A percentile compares a stretch with the other conserved stretches of the same genome.
Conservation (phyloP, 2,888 invertebrate genomes). For the Mongoloraphidia duomilia region DNA sequence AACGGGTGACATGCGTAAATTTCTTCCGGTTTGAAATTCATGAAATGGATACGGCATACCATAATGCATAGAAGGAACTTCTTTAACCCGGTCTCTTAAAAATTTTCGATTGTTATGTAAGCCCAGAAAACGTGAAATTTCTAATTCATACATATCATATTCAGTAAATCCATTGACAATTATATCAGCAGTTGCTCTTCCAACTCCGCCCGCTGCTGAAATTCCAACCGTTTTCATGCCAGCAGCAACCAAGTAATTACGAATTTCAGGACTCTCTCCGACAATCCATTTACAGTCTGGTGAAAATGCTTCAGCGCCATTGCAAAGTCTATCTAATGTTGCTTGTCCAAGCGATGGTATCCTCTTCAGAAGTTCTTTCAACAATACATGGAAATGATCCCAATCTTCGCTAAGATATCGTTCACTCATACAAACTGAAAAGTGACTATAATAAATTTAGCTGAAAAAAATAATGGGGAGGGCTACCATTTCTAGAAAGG, state of each 20-base stretch:
- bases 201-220: conserved; percentile 90
- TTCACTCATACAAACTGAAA: conserved; percentile 41
- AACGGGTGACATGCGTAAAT: conserved; percentile 86
- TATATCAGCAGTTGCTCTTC: conserved; percentile 74
- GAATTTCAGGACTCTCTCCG: conserved; percentile 85
- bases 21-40: conserved; percentile 78
- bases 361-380: conserved; percentile 72
- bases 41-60: conserved; percentile 68
- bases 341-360: conserved; percentile 66
- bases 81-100: conserved; percentile 76
- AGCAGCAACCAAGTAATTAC: conserved; percentile 82
- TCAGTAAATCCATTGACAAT: conserved; percentile 69
- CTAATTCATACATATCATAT: conserved; percentile 76
- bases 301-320: conserved; percentile 89
- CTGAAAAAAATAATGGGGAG: background rate
- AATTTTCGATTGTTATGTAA: conserved; percentile 92
- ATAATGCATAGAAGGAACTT: conserved; percentile 84
- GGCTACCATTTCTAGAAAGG: background rate
- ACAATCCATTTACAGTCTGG: conserved; percentile 94
- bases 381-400: conserved; percentile 87
- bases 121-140: conserved; percentile 79
- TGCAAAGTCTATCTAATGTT: conserved; percentile 64
- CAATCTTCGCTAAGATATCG: conserved; percentile 75
- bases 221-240: conserved; percentile 97
- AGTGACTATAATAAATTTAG: background rate